Conservation (phyloP, 2,888 invertebrate species). For the Sarcophaga variegata region DNA sequence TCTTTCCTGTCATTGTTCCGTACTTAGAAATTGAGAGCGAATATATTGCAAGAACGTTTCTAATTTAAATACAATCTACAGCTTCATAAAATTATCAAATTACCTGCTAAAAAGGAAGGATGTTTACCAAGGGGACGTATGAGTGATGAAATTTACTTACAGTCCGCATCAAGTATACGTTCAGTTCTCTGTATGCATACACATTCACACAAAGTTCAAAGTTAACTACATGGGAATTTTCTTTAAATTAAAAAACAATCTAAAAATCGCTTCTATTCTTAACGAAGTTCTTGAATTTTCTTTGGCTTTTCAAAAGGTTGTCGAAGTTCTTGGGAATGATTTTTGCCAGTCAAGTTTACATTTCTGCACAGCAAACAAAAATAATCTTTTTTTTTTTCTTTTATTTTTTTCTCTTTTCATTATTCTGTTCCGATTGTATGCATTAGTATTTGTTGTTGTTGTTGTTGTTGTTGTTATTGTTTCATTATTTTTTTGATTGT, state of each 20-base stretch:
- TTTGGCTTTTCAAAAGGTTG: constrained; percentile 15
- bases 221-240: no score
- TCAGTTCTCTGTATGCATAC: no score
- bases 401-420: constrained; percentile 11
- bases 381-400: constrained; percentile 39
- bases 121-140: neutral
- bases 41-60: no score
- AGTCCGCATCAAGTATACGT: neutral
- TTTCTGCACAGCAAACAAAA: constrained; percentile 46
- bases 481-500: no score
- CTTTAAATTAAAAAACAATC: no score
- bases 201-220: no score
- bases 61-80: no score
- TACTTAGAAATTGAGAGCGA: no score
- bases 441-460: no score
- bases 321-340: constrained; percentile 8
- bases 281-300: neutral
- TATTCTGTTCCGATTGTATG: no score
- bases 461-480: no score
- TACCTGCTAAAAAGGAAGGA: neutral
- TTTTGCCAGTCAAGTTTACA: constrained; percentile 24
- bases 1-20: no score
- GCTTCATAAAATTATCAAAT: neutral
- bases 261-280: neutral
- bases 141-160: neutral